phyloP scores from a whole-genome alignment of 2,888 invertebrate species.

The Hipparchia sbordonii region DNA sequence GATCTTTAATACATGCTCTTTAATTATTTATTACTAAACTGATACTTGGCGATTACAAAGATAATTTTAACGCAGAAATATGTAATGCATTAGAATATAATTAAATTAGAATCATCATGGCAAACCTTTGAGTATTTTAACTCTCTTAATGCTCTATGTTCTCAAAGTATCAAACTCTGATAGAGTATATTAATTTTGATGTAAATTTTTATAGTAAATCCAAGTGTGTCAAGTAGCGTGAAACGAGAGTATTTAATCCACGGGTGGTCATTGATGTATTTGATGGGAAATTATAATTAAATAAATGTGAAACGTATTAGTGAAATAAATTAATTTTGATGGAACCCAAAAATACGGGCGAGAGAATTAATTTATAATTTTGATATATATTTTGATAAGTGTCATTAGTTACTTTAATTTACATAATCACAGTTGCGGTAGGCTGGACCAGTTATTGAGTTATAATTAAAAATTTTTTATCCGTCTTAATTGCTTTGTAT shows the following conservation, averaged over 20 bases:
- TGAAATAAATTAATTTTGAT: slow-evolving; percentile 25
- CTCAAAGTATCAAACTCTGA: not conserved
- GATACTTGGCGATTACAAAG: not conserved
- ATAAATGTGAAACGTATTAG: slow-evolving; percentile 20
- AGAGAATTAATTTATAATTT: slow-evolving; percentile 23
- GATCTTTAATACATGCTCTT: too few species aligned
- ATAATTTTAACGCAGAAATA: slow-evolving; percentile 4
- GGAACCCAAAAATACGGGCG: slow-evolving; percentile 15
- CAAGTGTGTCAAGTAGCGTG: slow-evolving; percentile 9
- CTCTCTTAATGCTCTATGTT: too few species aligned
- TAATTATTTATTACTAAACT: too few species aligned
- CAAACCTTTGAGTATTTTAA: too few species aligned
- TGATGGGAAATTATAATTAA: slow-evolving; percentile 21
- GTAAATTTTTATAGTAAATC: slow-evolving; percentile 12
- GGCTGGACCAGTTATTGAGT: slow-evolving; percentile 14
- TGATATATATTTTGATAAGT: slow-evolving; percentile 24
- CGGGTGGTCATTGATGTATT: slow-evolving; percentile 24
- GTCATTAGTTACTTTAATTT: slow-evolving; percentile 24
- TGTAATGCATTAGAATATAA: not conserved
- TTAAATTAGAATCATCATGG: not conserved
- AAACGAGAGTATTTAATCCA: slow-evolving; percentile 19
- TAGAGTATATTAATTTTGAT: not conserved
- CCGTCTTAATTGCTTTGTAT: not conserved
- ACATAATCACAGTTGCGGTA: slow-evolving; percentile 23
- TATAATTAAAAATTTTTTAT: not conserved